phyloP scores from a whole-genome alignment of 2,113 vertebrate genomes.

The Typhlomys cinereus region DNA sequence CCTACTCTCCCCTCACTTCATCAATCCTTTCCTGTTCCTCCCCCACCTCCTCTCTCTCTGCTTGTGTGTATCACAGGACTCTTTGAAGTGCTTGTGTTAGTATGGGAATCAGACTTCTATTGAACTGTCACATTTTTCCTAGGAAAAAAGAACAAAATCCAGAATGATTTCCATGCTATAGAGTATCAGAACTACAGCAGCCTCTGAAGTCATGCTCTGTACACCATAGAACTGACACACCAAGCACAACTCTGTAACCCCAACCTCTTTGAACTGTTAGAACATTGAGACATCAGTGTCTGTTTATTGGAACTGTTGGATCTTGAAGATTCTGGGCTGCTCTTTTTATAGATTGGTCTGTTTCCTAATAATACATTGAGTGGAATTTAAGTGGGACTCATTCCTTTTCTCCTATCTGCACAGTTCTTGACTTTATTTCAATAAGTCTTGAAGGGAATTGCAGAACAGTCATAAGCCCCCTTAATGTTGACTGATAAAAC shows the following conservation, averaged over 20 bases:
- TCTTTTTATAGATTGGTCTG: background rate
- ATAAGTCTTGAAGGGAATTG: constrained; percentile 31
- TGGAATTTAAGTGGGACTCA: constrained; percentile 16
- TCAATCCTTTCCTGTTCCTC: too few relatives aligned
- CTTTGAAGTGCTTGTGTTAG: too few relatives aligned
- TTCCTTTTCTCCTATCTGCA: background rate
- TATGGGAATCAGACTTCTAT: too few relatives aligned
- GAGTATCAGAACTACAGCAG: background rate
- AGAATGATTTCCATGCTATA: background rate
- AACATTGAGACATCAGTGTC: background rate
- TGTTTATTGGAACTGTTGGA: background rate
- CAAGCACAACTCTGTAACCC: background rate
- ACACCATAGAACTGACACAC: background rate
- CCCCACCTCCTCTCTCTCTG: too few relatives aligned
- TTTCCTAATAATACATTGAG: background rate
- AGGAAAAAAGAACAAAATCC: background rate
- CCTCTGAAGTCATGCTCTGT: background rate
- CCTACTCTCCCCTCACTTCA: too few relatives aligned
- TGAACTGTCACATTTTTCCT: background rate
- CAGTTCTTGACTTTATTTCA: constrained; percentile 34
- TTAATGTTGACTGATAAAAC: background rate
- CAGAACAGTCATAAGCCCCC: background rate
- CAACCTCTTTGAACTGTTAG: background rate
- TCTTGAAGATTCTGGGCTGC: background rate
- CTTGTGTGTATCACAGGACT: too few relatives aligned